These are phyloP conservation scores for Azemiops feae DNA, from an alignment of 2,113 vertebrate species.

Conservation along the genomic window DNA sequence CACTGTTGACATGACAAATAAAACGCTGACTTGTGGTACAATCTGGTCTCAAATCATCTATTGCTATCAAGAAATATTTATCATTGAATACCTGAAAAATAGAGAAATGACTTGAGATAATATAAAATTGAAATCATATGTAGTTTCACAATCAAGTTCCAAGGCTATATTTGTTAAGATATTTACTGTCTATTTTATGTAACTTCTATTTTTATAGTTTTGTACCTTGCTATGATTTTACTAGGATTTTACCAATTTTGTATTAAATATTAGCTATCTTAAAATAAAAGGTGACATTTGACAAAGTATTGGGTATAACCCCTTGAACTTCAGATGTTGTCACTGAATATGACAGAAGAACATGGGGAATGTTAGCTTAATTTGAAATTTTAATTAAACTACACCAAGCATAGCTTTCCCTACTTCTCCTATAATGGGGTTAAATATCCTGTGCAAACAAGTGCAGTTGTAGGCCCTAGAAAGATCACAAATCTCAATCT, in stretches of 20 bases:
- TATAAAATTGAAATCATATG: neutral
- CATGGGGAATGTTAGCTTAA: neutral
- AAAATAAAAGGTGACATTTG: neutral
- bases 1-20: conserved; percentile 70
- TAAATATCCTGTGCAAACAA: neutral
- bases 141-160: neutral
- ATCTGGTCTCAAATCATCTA: conserved; percentile 85
- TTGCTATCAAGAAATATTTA: conserved; percentile 86
- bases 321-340: neutral
- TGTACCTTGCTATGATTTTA: neutral
- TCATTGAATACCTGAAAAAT: conserved; percentile 83
- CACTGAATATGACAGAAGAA: neutral
- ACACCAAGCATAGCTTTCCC: neutral
- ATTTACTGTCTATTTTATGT: neutral
- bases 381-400: neutral
- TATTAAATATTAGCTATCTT: neutral
- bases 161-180: neutral
- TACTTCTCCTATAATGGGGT: neutral
- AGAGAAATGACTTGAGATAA: neutral
- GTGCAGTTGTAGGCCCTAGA: neutral
- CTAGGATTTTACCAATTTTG: neutral
- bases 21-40: conserved; percentile 62
- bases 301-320: neutral
- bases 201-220: neutral
- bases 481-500: neutral